These are phyloP conservation scores for Spisula subtruncata DNA, from an alignment of 2,888 invertebrate genomes.

Conservation along the genomic window DNA sequence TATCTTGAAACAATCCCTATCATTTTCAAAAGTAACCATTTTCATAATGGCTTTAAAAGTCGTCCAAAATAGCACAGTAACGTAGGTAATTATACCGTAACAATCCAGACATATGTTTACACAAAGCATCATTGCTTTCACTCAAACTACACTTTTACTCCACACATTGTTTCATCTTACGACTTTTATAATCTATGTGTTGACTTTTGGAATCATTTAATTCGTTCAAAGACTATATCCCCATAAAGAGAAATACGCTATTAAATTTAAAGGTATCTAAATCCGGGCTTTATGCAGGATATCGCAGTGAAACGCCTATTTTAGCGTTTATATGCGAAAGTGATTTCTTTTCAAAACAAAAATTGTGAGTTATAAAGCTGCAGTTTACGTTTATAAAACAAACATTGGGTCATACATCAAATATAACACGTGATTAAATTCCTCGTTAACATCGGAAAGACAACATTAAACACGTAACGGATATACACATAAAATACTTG, in stretches of 20 bases:
- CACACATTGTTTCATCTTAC: conserved; percentile 52
- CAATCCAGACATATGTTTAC: conserved; percentile 54
- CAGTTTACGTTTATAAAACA: conserved; percentile 23
- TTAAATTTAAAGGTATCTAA: conserved; percentile 32
- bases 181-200: conserved; percentile 43
- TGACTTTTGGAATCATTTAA: conserved; percentile 49
- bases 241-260: background rate
- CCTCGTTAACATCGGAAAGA: background rate
- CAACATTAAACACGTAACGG: background rate
- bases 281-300: conserved; percentile 42
- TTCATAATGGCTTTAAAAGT: conserved; percentile 46
- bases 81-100: conserved; percentile 26
- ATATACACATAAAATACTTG: background rate
- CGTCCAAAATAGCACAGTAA: conserved; percentile 31
- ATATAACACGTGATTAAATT: conserved; percentile 1
- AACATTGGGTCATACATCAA: conserved; percentile 6
- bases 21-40: conserved; percentile 62
- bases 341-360: conserved; percentile 40
- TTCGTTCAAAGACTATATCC: conserved; percentile 31
- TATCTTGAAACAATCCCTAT: conserved; percentile 56
- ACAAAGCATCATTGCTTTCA: conserved; percentile 54
- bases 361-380: background rate
- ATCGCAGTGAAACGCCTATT: conserved; percentile 48
- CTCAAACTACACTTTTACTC: conserved; percentile 52
- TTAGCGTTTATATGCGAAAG: conserved; percentile 48